A percentile compares a stretch with the other conserved stretches of the same genome.
phyloP scores from a whole-genome alignment of 2,113 vertebrate genomes.

The Nothocercus nigrocapillus region DNA sequence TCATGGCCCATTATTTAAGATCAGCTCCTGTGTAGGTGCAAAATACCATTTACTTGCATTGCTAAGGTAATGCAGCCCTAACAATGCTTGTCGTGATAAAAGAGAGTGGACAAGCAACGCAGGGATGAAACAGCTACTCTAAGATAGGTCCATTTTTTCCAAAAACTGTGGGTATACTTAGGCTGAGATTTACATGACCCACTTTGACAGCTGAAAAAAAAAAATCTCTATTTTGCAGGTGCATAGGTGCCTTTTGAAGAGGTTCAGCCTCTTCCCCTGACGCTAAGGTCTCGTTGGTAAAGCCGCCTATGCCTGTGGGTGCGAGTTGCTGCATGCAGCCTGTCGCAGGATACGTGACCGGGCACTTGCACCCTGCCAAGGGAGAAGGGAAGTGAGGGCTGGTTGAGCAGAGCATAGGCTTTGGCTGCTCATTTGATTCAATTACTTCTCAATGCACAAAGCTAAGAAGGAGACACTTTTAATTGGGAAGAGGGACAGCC shows the following conservation, averaged over 20 bases:
- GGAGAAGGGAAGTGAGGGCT: neutral
- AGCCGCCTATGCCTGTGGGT: neutral
- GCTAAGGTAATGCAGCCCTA: neutral
- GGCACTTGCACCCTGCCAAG: rapidly evolving
- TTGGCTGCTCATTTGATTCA: neutral
- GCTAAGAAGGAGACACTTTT: neutral
- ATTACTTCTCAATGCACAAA: neutral
- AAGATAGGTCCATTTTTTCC: rapidly evolving
- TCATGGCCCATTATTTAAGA: neutral
- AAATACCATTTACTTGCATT: neutral
- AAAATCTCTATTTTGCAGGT: rapidly evolving
- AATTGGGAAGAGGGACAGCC: neutral
- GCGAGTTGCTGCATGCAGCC: rapidly evolving
- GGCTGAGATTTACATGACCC: too few species aligned
- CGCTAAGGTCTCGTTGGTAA: neutral
- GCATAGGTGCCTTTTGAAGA: neutral
- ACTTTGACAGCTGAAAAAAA: neutral
- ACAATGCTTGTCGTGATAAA: neutral
- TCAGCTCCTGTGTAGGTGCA: neutral
- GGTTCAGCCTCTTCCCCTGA: neutral
- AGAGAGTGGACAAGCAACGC: neutral
- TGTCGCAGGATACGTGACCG: neutral
- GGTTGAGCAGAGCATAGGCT: neutral
- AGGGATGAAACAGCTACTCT: neutral
- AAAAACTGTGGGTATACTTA: neutral